Evolutionary conservation across 2,797 vertebrate species (phyloP).

Genomic region (Phoebastria nigripes): DNA sequence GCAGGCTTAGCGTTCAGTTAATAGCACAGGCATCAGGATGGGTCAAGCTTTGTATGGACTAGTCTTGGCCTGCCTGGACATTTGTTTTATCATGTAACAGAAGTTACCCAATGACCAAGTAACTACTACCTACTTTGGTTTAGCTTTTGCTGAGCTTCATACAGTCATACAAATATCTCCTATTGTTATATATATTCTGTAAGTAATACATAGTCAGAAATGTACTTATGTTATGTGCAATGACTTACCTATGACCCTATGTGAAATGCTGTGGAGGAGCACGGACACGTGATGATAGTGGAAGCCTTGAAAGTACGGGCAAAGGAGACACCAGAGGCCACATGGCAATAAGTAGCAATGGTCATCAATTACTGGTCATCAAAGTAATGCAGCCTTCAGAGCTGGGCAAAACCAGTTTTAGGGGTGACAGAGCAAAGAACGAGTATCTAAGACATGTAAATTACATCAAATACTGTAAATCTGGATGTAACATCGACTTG

Average conservation of each 20-base stretch:
- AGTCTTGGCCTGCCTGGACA: neutral
- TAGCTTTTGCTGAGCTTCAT: neutral
- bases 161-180: rapidly evolving
- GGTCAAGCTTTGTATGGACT: neutral
- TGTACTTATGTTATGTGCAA: neutral
- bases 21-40: neutral
- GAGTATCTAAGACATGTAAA: neutral
- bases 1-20: neutral
- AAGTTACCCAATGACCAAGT: neutral
- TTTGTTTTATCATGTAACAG: neutral
- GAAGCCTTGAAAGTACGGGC: neutral
- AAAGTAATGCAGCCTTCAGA: neutral
- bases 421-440: neutral
- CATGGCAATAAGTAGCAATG: neutral
- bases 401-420: neutral
- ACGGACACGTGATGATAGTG: rapidly evolving
- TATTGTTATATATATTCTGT: neutral
- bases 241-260: neutral
- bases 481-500: neutral
- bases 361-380: neutral
- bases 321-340: neutral
- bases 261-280: neutral
- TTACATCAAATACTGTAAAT: neutral
- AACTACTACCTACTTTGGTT: neutral
- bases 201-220: neutral